A percentile compares a stretch with the other conserved stretches of the same genome.
These are phyloP conservation scores for Chrysogorgia sp. DNA, from an alignment of 92 coral and sea anemone genomes.

Conservation along the genomic window DNA sequence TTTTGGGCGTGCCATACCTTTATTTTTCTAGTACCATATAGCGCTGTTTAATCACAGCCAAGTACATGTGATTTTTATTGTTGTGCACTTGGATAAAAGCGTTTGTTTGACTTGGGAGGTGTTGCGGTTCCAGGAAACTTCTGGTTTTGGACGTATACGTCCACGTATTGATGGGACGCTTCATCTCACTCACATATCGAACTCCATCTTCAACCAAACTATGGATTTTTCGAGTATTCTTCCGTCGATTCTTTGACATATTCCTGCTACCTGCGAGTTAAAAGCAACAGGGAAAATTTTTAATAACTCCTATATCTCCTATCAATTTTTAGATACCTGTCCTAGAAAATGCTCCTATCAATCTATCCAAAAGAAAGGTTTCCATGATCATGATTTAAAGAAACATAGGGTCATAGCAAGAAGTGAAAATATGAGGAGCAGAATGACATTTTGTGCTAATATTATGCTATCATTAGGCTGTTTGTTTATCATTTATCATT, in stretches of 20 bases:
- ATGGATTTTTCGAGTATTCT: slow-evolving; percentile 48
- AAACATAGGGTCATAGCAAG: neutral
- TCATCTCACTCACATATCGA: slow-evolving; percentile 49
- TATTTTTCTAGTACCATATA: slow-evolving; percentile 37
- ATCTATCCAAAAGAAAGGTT: too few species aligned
- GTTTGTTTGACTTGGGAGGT: slow-evolving; percentile 49
- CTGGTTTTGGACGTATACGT: slow-evolving; percentile 29
- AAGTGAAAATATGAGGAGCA: too few species aligned
- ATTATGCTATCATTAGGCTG: too few species aligned
- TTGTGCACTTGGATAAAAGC: slow-evolving; percentile 49
- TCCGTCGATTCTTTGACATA: slow-evolving; percentile 62
- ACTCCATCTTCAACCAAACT: slow-evolving; percentile 50
- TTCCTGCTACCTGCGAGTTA: slow-evolving; percentile 45
- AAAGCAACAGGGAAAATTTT: neutral
- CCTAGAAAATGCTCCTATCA: too few species aligned
- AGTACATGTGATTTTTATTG: slow-evolving; percentile 57
- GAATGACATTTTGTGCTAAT: too few species aligned
- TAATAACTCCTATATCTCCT: too few species aligned
- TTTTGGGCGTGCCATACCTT: slow-evolving; percentile 33
- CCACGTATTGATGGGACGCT: slow-evolving; percentile 42
- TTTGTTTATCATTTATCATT: too few species aligned
- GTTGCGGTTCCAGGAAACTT: slow-evolving; percentile 28
- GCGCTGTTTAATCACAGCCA: slow-evolving; percentile 46
- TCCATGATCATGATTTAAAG: neutral
- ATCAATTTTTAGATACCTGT: too few species aligned